Percentiles rank a stretch among this genome's conserved stretches.
phyloP scores from a whole-genome alignment of 2,888 invertebrate species.

The Zele albiditarsus region DNA sequence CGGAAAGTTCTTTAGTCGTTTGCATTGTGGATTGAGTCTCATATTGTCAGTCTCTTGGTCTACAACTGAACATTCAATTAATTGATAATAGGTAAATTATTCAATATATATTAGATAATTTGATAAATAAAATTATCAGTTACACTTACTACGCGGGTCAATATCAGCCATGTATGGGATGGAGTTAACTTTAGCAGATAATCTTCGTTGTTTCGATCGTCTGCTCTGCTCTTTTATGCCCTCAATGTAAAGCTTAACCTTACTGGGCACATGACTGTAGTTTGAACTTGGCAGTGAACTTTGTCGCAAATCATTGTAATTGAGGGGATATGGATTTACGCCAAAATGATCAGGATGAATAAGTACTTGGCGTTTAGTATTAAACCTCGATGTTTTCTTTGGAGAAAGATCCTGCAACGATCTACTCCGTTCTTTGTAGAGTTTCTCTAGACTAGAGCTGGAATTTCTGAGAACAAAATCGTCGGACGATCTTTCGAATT shows the following conservation, averaged over 20 bases:
- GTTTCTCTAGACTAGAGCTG: conserved; percentile 48
- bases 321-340: neutral
- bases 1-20: conserved; percentile 60
- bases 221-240: conserved; percentile 50
- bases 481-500: conserved; percentile 63
- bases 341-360: neutral
- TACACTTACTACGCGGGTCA: neutral
- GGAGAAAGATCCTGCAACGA: conserved; percentile 66
- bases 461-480: conserved; percentile 56
- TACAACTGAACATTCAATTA: neutral
- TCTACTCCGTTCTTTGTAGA: conserved; percentile 62
- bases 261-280: conserved; percentile 34
- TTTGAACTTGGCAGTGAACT: neutral
- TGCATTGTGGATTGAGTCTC: conserved; percentile 47
- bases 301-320: neutral
- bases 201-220: neutral
- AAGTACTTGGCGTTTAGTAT: conserved; percentile 21
- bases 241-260: conserved; percentile 34
- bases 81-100: neutral
- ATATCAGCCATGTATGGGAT: neutral
- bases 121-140: neutral
- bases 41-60: conserved; percentile 29
- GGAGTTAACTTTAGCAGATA: neutral
- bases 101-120: neutral
- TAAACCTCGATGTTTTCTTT: conserved; percentile 20